Evolutionary conservation across 2,797 vertebrate genomes (phyloP).

Genomic region (Lutjanus campechanus): DNA sequence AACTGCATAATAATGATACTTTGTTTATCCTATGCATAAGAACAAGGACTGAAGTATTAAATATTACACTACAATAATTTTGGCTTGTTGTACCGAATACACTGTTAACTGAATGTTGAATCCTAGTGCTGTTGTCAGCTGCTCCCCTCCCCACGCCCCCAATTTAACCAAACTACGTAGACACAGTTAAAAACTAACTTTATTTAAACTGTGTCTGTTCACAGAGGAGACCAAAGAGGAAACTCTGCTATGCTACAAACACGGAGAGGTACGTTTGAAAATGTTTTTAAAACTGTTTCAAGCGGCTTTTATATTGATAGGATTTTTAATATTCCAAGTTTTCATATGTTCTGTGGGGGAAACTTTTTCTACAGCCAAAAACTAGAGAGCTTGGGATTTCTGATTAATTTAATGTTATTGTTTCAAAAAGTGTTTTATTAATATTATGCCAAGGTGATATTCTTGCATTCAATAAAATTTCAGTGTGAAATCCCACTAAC

Average conservation of each 20-base stretch:
- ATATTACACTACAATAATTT: neutral
- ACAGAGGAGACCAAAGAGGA: slow-evolving; percentile 82
- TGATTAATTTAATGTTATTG: neutral
- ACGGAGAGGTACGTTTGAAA: slow-evolving; percentile 68
- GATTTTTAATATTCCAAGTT: neutral
- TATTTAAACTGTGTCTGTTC: slow-evolving; percentile 20
- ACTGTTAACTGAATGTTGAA: neutral
- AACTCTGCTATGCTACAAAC: slow-evolving; percentile 72
- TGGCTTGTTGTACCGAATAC: neutral
- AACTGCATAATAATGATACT: neutral
- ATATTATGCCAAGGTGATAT: too few relatives aligned
- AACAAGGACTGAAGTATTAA: neutral
- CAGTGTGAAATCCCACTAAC: too few relatives aligned
- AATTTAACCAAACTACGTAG: neutral
- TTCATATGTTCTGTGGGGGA: neutral
- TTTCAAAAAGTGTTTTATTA: too few relatives aligned
- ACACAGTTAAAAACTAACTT: neutral
- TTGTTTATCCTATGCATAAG: neutral
- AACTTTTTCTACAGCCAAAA: neutral
- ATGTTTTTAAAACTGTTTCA: neutral
- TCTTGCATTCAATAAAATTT: too few relatives aligned
- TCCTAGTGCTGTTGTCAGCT: too few relatives aligned
- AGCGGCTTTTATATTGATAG: neutral
- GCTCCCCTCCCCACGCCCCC: too few relatives aligned
- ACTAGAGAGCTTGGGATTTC: neutral